Base-by-base conservation (phyloP, 2,113 vertebrate species). In the Perca flavescens region DNA sequence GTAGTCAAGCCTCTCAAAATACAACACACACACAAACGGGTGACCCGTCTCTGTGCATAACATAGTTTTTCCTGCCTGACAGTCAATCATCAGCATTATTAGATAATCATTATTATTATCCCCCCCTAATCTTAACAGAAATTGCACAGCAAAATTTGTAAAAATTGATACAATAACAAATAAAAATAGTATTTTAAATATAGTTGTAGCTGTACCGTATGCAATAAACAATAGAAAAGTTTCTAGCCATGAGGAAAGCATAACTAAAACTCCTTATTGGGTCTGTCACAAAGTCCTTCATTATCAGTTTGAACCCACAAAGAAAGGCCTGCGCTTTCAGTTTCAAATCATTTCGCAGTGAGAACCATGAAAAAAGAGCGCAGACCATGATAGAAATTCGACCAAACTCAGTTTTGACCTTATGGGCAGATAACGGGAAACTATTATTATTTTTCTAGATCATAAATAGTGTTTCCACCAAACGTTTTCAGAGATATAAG, bases 371-470 rank as follows among this genome's bases (percentile, higher is more conserved):
- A 34, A 7, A 49, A 25, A 49, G 46, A 72, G 61, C 13, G 49
- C 40, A 80, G 17, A 54, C 67, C 54, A 64, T 49, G 47, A 65
- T 56, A 82, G 14, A 74, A 61, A 53, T 53, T 61, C 70, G 31
- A 40, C 50, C 25, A 1, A 69, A 62, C 57, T 83, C 69, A 0
- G 15, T 46, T 58, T 61, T 81, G 79, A 85, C 72, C 68, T 87
- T 22, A 40, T 11, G 65, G 65, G 57, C 19, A 49, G 66, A 74
- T 60, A 78, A 67, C n/a, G 12, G 46, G 14, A 79, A 82, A 56
- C 22, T 19, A 2, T 19, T 40, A 65, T 22, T 64, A 74, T 58
- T 56, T 49, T 64, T 74, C 64, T 21, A 36, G 6, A 65, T 82
- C 70, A 17, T 53, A 73, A 40, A 71, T 21, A 43, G 3, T 64